These are phyloP conservation scores for Scaptomyza parva DNA, from an alignment of 2,888 invertebrate genomes.

Conservation along the genomic window DNA sequence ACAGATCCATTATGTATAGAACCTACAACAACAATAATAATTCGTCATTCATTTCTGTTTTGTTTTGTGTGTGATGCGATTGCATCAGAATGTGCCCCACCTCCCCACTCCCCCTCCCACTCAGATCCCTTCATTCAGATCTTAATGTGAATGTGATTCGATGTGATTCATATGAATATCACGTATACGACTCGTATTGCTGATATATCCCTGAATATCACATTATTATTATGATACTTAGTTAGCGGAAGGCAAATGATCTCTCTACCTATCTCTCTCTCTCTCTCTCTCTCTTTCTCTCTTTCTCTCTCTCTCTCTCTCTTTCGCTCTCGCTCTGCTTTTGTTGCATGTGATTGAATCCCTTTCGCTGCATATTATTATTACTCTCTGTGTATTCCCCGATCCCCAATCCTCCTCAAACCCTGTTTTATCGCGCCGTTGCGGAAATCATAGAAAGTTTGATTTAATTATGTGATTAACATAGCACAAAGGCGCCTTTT, in stretches of 20 bases:
- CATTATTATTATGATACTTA: conserved; percentile 4
- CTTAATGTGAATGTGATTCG: conserved; percentile 25
- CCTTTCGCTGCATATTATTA: conserved; percentile 53
- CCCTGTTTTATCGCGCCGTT: conserved; percentile 20
- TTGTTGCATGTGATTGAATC: conserved; percentile 20
- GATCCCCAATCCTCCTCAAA: conserved; percentile 1
- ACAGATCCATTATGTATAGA: too few species aligned
- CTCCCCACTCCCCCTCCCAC: too few species aligned
- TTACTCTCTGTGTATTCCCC: too few species aligned
- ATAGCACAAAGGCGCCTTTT: conserved; percentile 68
- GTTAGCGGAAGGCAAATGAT: conserved; percentile 5
- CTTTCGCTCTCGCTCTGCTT: too few species aligned
- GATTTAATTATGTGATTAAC: conserved; percentile 78
- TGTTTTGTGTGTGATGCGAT: too few species aligned
- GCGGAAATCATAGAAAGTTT: conserved; percentile 75
- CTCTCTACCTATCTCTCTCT: too few species aligned
- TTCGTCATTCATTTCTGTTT: too few species aligned
- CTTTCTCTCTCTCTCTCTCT: neutral
- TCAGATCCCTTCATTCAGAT: too few species aligned
- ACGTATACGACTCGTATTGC: conserved; percentile 41
- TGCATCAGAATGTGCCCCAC: conserved; percentile 24
- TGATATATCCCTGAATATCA: conserved; percentile 6
- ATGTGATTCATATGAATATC: conserved; percentile 35
- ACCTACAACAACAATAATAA: too few species aligned
- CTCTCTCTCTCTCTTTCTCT: neutral